A percentile compares a stretch with the other conserved stretches of the same genome.
phyloP scores from a whole-genome alignment of 1,140 invertebrate species.

The Drosophila ficusphila region DNA sequence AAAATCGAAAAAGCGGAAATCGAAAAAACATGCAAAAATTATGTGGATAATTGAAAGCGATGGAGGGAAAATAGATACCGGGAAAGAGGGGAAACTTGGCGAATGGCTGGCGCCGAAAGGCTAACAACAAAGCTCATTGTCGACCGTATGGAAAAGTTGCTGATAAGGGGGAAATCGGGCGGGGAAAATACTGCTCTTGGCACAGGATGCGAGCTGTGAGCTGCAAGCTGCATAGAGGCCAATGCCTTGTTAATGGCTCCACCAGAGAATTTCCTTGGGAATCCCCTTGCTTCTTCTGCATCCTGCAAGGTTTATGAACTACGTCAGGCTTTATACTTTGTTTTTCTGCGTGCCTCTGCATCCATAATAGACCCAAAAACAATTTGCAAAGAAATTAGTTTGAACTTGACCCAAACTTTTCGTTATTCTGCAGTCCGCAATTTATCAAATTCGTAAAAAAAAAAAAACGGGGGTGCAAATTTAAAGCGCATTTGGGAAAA shows the following conservation, averaged over 20 bases:
- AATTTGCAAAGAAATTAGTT: conserved; percentile 63
- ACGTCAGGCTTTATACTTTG: conserved; percentile 19
- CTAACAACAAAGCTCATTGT: conserved; percentile 57
- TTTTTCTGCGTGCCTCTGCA: conserved; percentile 29
- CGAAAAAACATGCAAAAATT: conserved; percentile 71
- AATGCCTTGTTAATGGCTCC: conserved; percentile 75
- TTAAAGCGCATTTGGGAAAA: conserved; percentile 53
- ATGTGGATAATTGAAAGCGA: conserved; percentile 64
- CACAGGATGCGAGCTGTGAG: conserved; percentile 49
- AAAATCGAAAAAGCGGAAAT: conserved; percentile 51
- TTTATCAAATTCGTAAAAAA: conserved; percentile 47
- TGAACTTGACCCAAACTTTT: conserved; percentile 69
- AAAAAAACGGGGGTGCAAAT: conserved; percentile 12
- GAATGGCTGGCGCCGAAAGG: conserved; percentile 66
- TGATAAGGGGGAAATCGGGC: conserved; percentile 3
- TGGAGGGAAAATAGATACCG: conserved; percentile 36
- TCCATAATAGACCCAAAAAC: conserved; percentile 26
- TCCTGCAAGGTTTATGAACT: conserved; percentile 54
- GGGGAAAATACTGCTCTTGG: conserved; percentile 48
- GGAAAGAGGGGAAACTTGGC: conserved; percentile 24
- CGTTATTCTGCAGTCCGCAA: conserved; percentile 15
- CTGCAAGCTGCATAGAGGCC: conserved; percentile 55
- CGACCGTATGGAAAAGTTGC: conserved; percentile 44
- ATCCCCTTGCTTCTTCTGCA: not conserved
- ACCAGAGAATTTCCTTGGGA: conserved; percentile 19